These are phyloP conservation scores for Morelia viridis DNA, from an alignment of 2,797 vertebrate genomes.

Conservation along the genomic window DNA sequence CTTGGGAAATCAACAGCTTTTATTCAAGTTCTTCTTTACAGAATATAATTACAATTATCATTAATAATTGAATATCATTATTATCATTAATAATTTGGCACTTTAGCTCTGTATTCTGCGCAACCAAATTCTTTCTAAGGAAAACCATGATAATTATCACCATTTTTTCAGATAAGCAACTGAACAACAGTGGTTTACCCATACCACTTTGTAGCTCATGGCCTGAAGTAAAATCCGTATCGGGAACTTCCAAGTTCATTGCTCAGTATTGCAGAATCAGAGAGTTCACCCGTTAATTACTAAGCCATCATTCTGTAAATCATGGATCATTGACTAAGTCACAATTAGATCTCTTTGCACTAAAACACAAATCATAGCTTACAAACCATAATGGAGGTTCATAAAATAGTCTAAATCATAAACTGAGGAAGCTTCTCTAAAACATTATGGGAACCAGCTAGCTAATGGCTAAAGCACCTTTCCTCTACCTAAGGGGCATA, in stretches of 20 bases:
- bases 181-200: neutral
- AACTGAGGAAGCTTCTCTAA: neutral
- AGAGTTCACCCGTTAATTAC: neutral
- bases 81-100: neutral
- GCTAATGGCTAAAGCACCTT: neutral
- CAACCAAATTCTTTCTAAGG: neutral
- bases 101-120: neutral
- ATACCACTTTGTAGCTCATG: neutral
- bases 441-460: neutral
- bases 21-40: constrained; percentile 9
- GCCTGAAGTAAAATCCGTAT: neutral
- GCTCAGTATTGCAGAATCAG: neutral
- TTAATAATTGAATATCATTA: neutral
- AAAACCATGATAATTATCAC: neutral
- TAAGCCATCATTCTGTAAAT: neutral
- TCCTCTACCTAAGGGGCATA: neutral
- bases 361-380: neutral
- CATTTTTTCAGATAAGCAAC: neutral
- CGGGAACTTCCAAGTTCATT: neutral
- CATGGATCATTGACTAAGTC: neutral
- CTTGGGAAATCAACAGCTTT: neutral
- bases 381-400: neutral
- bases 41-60: neutral
- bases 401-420: neutral
- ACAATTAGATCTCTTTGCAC: neutral